phyloP scores from a whole-genome alignment of 2,113 vertebrate species.

The Sigmodon hispidus region DNA sequence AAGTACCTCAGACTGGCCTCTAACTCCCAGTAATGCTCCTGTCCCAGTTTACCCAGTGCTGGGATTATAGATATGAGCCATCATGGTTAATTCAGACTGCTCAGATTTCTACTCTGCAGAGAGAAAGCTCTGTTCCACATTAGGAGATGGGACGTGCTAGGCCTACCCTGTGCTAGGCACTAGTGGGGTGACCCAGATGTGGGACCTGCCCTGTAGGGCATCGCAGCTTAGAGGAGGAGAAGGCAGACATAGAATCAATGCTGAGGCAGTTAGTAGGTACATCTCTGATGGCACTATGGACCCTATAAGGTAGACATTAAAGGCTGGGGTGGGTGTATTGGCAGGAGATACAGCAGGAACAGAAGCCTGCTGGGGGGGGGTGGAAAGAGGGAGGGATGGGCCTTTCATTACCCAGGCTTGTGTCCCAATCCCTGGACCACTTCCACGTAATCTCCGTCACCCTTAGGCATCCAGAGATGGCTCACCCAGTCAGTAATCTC shows the following conservation, averaged over 20 bases:
- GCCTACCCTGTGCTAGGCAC: neutral
- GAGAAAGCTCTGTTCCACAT: fast-evolving
- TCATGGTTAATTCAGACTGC: neutral
- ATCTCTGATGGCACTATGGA: neutral
- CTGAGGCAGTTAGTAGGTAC: neutral
- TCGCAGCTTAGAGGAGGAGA: neutral
- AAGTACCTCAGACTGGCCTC: neutral
- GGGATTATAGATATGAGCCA: neutral
- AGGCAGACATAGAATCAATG: neutral
- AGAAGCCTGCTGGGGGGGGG: neutral
- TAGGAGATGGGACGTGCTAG: neutral
- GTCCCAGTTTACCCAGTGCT: neutral
- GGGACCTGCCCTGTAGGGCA: neutral
- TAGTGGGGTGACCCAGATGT: neutral
- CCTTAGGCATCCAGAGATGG: neutral
- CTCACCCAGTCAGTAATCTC: neutral
- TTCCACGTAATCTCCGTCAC: neutral
- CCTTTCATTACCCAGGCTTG: neutral
- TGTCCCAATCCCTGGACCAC: neutral
- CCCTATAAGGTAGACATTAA: neutral
- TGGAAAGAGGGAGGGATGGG: neutral
- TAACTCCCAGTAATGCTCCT: neutral
- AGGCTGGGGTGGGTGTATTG: fast-evolving
- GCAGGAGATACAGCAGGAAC: neutral
- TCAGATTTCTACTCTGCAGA: neutral